These are phyloP conservation scores for Tragelaphus buxtoni DNA, from an alignment of 2,113 vertebrate species.

Conservation along the genomic window DNA sequence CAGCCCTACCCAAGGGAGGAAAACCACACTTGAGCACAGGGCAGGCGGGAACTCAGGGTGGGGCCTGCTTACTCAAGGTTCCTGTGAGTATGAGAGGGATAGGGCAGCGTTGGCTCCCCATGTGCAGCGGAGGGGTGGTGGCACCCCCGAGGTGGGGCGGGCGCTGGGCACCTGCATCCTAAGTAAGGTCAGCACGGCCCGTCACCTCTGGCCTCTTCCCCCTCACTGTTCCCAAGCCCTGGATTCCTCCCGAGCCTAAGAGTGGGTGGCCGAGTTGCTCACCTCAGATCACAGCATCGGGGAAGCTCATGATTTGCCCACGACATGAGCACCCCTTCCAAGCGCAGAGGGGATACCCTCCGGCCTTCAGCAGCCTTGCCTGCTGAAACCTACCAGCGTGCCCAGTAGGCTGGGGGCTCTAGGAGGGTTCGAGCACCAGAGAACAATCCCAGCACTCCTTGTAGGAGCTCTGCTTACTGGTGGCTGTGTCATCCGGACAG, in stretches of 20 bases:
- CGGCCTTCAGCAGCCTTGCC: not conserved
- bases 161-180: not conserved
- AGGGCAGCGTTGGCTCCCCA: not conserved
- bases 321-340: not conserved
- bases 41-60: not conserved
- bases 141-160: rapidly evolving
- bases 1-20: not conserved
- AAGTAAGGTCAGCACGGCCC: not conserved
- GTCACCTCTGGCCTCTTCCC: not conserved
- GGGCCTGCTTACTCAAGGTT: not conserved
- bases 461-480: not conserved
- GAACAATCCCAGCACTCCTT: not conserved
- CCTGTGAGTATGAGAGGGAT: not conserved
- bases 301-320: not conserved
- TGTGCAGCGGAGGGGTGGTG: not conserved
- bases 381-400: not conserved
- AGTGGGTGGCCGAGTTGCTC: not conserved
- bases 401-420: not conserved
- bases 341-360: not conserved
- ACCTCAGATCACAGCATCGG: not conserved
- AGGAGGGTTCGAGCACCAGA: not conserved
- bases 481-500: rapidly evolving
- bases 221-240: not conserved
- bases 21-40: not conserved
- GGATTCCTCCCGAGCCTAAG: not conserved